These are phyloP conservation scores for Dendrocopos noguchii DNA, from an alignment of 2,113 vertebrate genomes.

Conservation along the genomic window DNA sequence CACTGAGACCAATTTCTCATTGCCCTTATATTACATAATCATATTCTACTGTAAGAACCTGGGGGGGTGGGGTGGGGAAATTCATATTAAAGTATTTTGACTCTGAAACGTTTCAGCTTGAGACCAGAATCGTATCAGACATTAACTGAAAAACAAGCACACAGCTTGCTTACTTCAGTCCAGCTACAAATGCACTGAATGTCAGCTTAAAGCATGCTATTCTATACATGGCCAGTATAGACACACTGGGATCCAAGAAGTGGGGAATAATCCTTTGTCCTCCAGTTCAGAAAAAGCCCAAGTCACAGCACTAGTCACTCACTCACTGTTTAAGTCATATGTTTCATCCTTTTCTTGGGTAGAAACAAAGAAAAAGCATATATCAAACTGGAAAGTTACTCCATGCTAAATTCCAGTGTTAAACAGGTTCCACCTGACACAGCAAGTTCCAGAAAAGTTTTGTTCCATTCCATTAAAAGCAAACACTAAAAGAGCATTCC, in stretches of 20 bases:
- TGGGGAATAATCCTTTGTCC: neutral
- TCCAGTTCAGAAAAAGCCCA: neutral
- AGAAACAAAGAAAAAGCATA: neutral
- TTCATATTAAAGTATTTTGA: neutral
- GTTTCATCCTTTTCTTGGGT: neutral
- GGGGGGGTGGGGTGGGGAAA: neutral
- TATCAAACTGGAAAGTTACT: neutral
- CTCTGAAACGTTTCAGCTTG: neutral
- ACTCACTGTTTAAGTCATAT: neutral
- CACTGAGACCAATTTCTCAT: neutral
- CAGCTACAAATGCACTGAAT: neutral
- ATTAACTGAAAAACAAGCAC: neutral
- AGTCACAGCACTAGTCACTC: neutral
- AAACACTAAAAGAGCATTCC: neutral
- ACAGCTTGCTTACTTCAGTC: neutral
- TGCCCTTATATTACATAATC: fast-evolving
- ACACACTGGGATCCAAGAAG: neutral
- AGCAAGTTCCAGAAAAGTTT: neutral
- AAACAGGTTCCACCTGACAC: neutral
- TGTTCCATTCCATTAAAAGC: neutral
- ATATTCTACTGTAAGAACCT: neutral
- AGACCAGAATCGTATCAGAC: neutral
- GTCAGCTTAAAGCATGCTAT: neutral
- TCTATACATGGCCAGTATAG: neutral
- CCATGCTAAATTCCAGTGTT: neutral